Evolutionary conservation across 2,113 vertebrate genomes (phyloP).

Genomic region (Rhipidura dahli): DNA sequence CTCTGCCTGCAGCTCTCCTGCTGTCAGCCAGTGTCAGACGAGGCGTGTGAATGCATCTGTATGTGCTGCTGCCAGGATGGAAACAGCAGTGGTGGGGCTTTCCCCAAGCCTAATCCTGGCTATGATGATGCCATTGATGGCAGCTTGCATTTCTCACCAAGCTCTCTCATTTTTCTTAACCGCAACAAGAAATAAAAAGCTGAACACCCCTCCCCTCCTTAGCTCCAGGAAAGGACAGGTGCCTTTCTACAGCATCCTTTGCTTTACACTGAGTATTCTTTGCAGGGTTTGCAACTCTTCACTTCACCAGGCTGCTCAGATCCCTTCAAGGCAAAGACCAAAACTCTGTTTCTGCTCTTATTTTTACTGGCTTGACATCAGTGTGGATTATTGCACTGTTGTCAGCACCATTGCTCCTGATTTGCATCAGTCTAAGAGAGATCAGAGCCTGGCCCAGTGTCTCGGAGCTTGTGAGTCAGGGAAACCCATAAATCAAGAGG

Average conservation of each 20-base stretch:
- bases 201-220: background rate
- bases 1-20: background rate
- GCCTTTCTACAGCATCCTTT: background rate
- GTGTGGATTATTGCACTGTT: constrained; percentile 45
- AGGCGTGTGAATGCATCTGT: fast-evolving
- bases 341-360: constrained; percentile 27
- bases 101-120: background rate
- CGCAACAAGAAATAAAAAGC: background rate
- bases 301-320: background rate
- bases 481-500: constrained; percentile 57
- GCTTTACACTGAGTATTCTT: background rate
- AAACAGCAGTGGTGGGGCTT: background rate
- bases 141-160: background rate
- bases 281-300: background rate
- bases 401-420: constrained; percentile 61
- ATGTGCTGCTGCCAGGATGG: background rate
- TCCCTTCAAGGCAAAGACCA: constrained; percentile 41
- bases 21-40: background rate
- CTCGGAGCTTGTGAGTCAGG: constrained; percentile 46
- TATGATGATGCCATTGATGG: background rate
- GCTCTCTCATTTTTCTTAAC: background rate
- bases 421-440: constrained; percentile 52
- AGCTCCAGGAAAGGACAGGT: background rate
- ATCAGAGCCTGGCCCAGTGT: constrained; percentile 49
- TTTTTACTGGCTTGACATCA: constrained; percentile 64